Conservation (phyloP, 2,888 invertebrate genomes). For the Danaus chrysippus region DNA sequence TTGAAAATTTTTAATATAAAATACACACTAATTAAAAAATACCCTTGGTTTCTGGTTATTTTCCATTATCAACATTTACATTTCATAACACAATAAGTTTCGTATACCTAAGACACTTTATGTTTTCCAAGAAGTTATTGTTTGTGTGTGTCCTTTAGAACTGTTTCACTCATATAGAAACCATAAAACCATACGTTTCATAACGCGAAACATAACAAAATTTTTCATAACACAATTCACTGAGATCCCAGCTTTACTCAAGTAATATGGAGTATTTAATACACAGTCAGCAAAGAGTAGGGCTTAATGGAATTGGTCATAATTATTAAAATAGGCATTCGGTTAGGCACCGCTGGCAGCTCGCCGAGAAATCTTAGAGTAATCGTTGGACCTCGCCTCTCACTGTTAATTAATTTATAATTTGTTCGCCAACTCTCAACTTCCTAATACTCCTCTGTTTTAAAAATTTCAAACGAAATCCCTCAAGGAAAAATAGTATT, state of each 20-base stretch:
- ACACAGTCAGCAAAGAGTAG: constrained; percentile 31
- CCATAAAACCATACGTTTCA: too few species aligned
- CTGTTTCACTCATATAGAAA: too few species aligned
- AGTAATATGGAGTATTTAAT: constrained; percentile 16
- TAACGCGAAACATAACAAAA: too few species aligned
- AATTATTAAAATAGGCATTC: constrained; percentile 58
- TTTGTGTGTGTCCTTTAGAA: too few species aligned
- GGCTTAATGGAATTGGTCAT: constrained; percentile 57
- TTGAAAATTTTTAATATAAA: too few species aligned
- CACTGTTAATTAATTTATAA: constrained; percentile 73
- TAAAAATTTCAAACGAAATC: constrained; percentile 39
- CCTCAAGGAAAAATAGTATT: constrained; percentile 19
- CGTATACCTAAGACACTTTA: too few species aligned
- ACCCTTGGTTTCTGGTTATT: too few species aligned
- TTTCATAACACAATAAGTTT: too few species aligned
- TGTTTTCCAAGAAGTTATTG: too few species aligned
- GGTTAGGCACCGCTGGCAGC: constrained; percentile 54
- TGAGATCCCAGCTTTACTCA: neutral
- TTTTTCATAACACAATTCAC: neutral
- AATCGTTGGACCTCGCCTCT: constrained; percentile 56
- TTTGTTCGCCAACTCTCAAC: constrained; percentile 59
- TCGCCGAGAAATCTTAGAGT: constrained; percentile 63
- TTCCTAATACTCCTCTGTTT: constrained; percentile 39
- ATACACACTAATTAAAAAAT: too few species aligned
- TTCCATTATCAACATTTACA: too few species aligned